Base-by-base conservation (phyloP, 2,113 vertebrate genomes). In the Pterocles burchelli region DNA sequence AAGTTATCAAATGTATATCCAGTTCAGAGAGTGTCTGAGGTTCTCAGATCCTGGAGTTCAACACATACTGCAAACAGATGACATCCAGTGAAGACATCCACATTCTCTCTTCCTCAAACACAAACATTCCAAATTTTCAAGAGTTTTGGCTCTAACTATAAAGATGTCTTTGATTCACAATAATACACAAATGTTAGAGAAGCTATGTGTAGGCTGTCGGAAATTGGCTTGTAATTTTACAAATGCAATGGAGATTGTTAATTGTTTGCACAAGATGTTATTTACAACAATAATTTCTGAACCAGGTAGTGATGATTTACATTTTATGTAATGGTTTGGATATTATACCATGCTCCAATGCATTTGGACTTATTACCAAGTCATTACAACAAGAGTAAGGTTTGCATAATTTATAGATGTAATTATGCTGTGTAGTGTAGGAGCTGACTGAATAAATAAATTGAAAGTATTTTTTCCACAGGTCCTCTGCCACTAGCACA, bases 321-420 rank as follows among this genome's bases (percentile, higher is more conserved):
- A 84, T 8, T 88, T 85, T 6, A 5, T 73, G n/a, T 92, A 78
- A 82, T 95, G 67, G 81, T 92, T 95, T 76, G 88, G 72, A 77
- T 97, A 43, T 88, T 94, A 43, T 84, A 61, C 81, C 48, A 88
- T 94, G 93, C 80, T 91, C 66, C 41, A 79, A 4, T 95, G 89
- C 85, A 88, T 97, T 96, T 97, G 63, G 72, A 97, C 91, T 95
- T 97, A 97, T 74, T 96, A 96, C 70, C 65, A 63, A 97, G 93
- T 97, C 94, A 95, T 95, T 95, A 91, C 85, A 92, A 93, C 28
- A 92, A 61, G 72, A 54, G 46, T 90, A 85, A 96, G 93, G 75
- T 92, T 97, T 96, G 85, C 83, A 93, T 95, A 96, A 96, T 97
- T 97, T 96, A 96, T 92, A 93, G 89, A 96, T 73, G 63, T 90